phyloP scores from a whole-genome alignment of 2,113 vertebrate species.

The Crocuta crocuta region DNA sequence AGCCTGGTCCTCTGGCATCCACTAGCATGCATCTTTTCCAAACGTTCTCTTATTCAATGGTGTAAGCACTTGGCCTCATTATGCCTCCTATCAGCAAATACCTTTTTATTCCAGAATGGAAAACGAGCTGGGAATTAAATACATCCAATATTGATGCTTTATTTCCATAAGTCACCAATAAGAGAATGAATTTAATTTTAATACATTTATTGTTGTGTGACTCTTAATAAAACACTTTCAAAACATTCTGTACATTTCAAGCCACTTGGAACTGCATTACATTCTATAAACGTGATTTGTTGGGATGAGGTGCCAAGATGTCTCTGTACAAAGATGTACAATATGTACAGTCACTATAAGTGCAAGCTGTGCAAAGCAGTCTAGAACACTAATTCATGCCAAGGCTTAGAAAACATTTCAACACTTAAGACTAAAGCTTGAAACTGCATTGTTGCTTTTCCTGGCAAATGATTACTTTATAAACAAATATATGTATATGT shows the following conservation, averaged over 20 bases:
- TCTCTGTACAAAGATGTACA: constrained; percentile 97
- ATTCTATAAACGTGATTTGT: constrained; percentile 84
- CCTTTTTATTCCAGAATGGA: constrained; percentile 64
- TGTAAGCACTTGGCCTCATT: not conserved
- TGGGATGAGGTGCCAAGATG: constrained; percentile 87
- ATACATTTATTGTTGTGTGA: constrained; percentile 88
- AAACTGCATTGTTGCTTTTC: constrained; percentile 68
- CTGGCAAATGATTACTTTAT: constrained; percentile 83
- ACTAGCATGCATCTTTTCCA: not conserved
- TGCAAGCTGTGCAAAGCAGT: constrained; percentile 89
- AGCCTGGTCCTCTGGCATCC: constrained; percentile 26
- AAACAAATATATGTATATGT: constrained; percentile 84
- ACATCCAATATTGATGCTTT: constrained; percentile 85
- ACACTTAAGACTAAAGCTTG: constrained; percentile 85
- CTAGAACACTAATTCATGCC: constrained; percentile 90
- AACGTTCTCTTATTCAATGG: not conserved
- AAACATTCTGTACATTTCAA: constrained; percentile 96
- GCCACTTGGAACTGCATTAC: constrained; percentile 86
- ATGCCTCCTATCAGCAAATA: constrained; percentile 56
- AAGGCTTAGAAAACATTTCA: constrained; percentile 84
- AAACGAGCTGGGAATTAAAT: constrained; percentile 55
- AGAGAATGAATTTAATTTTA: constrained; percentile 86
- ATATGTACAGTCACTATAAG: constrained; percentile 94
- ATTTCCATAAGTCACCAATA: constrained; percentile 88
- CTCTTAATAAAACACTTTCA: constrained; percentile 93